A percentile compares a stretch with the other conserved stretches of the same genome.
These are phyloP conservation scores for Acanthococcus lagerstroemiae DNA, from an alignment of 2,888 invertebrate species.

Conservation along the genomic window DNA sequence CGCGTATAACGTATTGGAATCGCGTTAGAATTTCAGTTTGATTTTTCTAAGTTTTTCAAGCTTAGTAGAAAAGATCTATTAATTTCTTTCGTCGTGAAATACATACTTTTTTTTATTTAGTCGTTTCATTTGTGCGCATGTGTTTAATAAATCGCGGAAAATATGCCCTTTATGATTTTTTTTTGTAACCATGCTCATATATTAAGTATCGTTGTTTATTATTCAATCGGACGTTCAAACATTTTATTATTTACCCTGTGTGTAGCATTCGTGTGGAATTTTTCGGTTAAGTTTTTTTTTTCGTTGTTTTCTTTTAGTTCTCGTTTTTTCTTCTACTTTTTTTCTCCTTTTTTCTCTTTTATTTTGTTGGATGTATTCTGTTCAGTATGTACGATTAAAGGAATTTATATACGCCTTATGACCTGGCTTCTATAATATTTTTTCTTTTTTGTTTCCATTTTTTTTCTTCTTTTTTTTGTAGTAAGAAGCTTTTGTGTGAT, in stretches of 20 bases:
- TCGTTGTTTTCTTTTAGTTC: background rate
- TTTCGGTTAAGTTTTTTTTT: constrained; percentile 21
- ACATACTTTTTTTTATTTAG: too few relatives aligned
- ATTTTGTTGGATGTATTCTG: background rate
- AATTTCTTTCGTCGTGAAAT: too few relatives aligned
- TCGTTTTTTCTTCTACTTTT: constrained; percentile 1
- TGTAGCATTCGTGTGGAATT: constrained; percentile 8
- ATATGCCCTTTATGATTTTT: too few relatives aligned
- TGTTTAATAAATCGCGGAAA: too few relatives aligned
- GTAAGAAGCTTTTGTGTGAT: constrained; percentile 28
- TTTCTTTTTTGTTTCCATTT: constrained; percentile 7
- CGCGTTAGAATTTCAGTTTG: too few relatives aligned
- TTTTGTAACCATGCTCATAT: too few relatives aligned
- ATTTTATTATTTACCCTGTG: constrained; percentile 1
- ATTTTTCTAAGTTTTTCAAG: too few relatives aligned
- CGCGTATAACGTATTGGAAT: too few relatives aligned
- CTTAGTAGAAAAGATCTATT: too few relatives aligned
- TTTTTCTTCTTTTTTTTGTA: constrained; percentile 7
- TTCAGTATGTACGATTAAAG: background rate
- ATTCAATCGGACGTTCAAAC: too few relatives aligned
- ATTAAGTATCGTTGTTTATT: too few relatives aligned
- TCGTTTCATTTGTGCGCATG: too few relatives aligned
- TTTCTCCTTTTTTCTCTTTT: constrained; percentile 1
- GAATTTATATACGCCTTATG: constrained; percentile 14
- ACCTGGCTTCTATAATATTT: constrained; percentile 17